A percentile compares a stretch with the other conserved stretches of the same genome.
These are phyloP conservation scores for Lacerta agilis DNA, from an alignment of 2,797 vertebrate genomes.

Conservation along the genomic window DNA sequence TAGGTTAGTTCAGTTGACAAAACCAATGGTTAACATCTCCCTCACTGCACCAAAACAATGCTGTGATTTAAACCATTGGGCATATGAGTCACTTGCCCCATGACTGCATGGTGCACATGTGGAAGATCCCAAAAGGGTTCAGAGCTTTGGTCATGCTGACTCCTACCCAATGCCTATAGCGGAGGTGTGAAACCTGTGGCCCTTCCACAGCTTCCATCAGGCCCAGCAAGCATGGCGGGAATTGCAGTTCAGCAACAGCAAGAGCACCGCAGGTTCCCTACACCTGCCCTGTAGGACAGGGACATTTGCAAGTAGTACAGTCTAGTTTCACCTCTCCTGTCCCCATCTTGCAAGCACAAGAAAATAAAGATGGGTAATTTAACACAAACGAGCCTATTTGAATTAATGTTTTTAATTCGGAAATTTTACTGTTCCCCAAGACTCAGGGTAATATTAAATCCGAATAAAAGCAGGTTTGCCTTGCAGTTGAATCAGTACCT, in stretches of 20 bases:
- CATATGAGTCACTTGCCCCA: neutral
- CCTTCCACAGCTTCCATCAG: neutral
- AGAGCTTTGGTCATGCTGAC: neutral
- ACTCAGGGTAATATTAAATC: neutral
- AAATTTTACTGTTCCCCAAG: neutral
- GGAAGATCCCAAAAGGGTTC: no score
- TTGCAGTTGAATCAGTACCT: neutral
- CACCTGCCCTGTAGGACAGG: neutral
- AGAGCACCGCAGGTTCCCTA: neutral
- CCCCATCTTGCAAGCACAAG: neutral
- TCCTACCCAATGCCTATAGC: neutral
- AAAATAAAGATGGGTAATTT: neutral
- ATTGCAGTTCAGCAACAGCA: neutral
- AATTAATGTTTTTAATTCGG: neutral
- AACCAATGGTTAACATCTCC: neutral
- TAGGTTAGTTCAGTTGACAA: slow-evolving; percentile 7
- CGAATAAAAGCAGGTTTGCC: neutral
- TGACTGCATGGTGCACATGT: neutral
- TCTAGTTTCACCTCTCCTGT: neutral
- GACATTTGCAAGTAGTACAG: neutral
- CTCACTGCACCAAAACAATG: neutral
- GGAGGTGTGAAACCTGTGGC: neutral
- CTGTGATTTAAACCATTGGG: neutral
- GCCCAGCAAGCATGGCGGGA: neutral
- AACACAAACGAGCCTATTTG: neutral